Conservation (phyloP, 2,888 invertebrate species). For the Steinernema carpocapsae region DNA sequence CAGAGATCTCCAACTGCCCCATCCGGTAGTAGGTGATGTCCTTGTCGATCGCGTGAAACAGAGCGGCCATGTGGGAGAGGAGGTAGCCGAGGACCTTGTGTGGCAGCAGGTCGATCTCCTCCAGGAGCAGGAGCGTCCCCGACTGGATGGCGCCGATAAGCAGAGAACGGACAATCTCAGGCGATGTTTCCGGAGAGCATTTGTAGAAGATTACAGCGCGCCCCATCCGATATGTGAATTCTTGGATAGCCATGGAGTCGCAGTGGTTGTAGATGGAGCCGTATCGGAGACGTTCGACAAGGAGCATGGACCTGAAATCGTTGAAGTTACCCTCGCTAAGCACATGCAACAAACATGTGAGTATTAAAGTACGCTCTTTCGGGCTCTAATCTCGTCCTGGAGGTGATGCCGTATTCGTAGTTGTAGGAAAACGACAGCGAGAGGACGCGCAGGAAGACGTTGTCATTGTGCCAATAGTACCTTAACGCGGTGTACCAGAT, state of each 20-base stretch:
- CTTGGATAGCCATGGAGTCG: background rate
- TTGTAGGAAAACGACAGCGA: slow-evolving; percentile 47
- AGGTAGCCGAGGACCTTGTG: background rate
- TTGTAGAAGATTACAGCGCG: slow-evolving; percentile 43
- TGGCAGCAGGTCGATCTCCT: slow-evolving; percentile 47
- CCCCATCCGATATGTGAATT: slow-evolving; percentile 4
- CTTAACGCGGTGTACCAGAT: slow-evolving; percentile 44
- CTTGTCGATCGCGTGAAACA: background rate
- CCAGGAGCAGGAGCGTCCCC: slow-evolving; percentile 45
- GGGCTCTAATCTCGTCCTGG: background rate
- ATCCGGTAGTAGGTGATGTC: slow-evolving; percentile 13
- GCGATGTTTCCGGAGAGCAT: slow-evolving; percentile 41
- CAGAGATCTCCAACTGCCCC: background rate
- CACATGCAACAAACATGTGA: background rate
- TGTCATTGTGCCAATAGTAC: slow-evolving; percentile 52
- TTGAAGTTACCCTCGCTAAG: background rate
- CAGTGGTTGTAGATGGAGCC: background rate
- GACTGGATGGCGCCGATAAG: slow-evolving; percentile 46
- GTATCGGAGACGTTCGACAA: background rate
- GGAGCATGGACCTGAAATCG: slow-evolving; percentile 6
- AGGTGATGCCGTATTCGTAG: slow-evolving; percentile 43
- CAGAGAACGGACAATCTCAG: slow-evolving; percentile 43
- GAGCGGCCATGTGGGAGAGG: background rate
- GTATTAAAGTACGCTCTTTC: background rate
- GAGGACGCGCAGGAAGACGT: slow-evolving; percentile 47